A percentile compares a stretch with the other conserved stretches of the same genome.
Conservation (phyloP, 2,113 vertebrate species). For the Chaenogobius annularis region DNA sequence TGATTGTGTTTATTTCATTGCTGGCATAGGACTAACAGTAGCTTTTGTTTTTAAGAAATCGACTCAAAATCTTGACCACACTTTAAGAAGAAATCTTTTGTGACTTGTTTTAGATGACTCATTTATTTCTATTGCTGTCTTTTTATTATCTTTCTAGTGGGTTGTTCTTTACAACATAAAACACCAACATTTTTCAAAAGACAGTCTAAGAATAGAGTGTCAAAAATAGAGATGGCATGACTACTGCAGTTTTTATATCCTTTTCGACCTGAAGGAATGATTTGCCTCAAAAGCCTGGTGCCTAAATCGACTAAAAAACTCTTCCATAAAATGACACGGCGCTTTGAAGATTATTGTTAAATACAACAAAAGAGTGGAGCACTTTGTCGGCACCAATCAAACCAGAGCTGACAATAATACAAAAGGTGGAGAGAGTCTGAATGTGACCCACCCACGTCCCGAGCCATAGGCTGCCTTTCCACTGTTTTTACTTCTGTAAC, state of each 20-base stretch:
- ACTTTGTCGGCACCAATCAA: conserved; percentile 41
- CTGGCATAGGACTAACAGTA: no score
- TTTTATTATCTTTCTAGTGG: not conserved
- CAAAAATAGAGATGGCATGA: not conserved
- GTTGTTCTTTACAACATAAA: not conserved
- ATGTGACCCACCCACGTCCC: conserved; percentile 12
- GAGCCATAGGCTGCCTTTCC: conserved; percentile 9
- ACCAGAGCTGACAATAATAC: conserved; percentile 41
- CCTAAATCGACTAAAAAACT: not conserved
- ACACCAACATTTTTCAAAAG: not conserved
- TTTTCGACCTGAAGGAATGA: not conserved
- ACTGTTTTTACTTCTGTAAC: conserved; percentile 14
- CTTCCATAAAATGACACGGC: not conserved
- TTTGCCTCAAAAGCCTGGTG: not conserved
- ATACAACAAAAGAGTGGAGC: conserved; percentile 43
- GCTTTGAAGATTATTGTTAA: conserved; percentile 54
- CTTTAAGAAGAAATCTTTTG: not conserved
- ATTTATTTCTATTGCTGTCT: not conserved
- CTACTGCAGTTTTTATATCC: not conserved
- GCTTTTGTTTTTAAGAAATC: not conserved
- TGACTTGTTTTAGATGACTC: not conserved
- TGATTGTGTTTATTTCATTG: no score
- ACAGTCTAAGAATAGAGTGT: not conserved
- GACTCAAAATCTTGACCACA: not conserved
- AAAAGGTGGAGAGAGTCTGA: conserved; percentile 24